Conservation (phyloP, 2,113 vertebrate genomes). For the Struthio camelus region DNA sequence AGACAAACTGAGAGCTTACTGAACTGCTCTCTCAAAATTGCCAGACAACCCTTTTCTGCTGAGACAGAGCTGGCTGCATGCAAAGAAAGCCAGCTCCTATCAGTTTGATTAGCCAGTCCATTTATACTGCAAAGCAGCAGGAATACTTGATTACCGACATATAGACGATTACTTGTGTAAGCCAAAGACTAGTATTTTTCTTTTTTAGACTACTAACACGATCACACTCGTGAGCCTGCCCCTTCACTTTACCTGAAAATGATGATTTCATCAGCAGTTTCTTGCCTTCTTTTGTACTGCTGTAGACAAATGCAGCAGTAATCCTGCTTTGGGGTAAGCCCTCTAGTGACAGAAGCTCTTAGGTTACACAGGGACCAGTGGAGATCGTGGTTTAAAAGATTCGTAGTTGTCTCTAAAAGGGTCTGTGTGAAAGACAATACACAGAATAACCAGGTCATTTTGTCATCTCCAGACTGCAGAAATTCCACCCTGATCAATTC, state of each 20-base stretch:
- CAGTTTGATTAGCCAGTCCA: not conserved
- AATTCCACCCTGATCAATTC: not conserved
- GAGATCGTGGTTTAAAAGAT: constrained; percentile 92
- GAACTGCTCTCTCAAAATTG: not conserved
- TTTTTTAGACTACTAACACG: not conserved
- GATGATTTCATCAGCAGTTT: constrained; percentile 89
- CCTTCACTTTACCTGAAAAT: constrained; percentile 87
- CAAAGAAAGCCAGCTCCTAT: not conserved
- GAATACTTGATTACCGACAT: not conserved
- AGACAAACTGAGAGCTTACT: not conserved
- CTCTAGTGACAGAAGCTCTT: constrained; percentile 87
- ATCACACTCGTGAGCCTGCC: not conserved
- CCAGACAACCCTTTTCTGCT: not conserved
- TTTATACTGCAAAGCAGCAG: not conserved
- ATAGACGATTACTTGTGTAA: not conserved
- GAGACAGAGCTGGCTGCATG: not conserved
- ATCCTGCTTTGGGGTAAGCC: constrained; percentile 93
- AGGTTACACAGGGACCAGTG: constrained; percentile 98
- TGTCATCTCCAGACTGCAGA: not conserved
- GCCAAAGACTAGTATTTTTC: not conserved
- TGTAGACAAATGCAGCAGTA: constrained; percentile 94
- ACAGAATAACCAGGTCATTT: not conserved
- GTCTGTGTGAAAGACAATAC: constrained; percentile 76
- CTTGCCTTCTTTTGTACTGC: constrained; percentile 92
- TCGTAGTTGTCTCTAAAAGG: constrained; percentile 94